These are phyloP conservation scores for Xiphophorus birchmanni DNA, from an alignment of 2,797 vertebrate genomes.

Conservation along the genomic window DNA sequence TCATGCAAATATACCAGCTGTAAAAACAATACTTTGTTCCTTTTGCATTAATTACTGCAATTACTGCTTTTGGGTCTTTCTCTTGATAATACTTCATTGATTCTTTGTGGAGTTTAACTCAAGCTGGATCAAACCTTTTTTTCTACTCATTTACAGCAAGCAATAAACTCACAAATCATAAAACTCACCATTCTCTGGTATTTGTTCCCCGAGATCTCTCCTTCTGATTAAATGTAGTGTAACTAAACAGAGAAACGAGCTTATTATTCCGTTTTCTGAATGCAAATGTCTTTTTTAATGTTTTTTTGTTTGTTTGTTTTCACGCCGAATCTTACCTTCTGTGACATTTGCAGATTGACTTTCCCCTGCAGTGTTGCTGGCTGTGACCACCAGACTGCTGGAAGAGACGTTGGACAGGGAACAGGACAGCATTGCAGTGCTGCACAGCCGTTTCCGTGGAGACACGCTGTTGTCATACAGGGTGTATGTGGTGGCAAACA, in stretches of 20 bases:
- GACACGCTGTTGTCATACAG: slow-evolving; percentile 57
- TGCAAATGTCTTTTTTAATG: not conserved
- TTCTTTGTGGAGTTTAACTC: not conserved
- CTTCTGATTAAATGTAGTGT: slow-evolving; percentile 30
- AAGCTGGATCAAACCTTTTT: not conserved
- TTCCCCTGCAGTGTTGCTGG: slow-evolving; percentile 76
- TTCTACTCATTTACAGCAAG: too few species aligned
- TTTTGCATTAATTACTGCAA: not conserved
- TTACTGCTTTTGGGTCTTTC: not conserved
- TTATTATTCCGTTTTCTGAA: slow-evolving; percentile 10
- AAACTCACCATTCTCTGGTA: slow-evolving; percentile 44
- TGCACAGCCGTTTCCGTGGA: slow-evolving; percentile 61
- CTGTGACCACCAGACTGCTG: slow-evolving; percentile 66
- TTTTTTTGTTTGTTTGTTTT: too few species aligned
- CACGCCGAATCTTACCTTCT: slow-evolving; percentile 33
- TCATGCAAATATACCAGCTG: not conserved
- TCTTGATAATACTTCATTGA: not conserved
- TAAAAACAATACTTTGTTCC: not conserved
- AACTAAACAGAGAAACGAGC: slow-evolving; percentile 25
- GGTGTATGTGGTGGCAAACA: slow-evolving; percentile 65
- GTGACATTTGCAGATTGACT: slow-evolving; percentile 55
- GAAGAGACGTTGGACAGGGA: slow-evolving; percentile 42
- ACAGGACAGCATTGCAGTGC: slow-evolving; percentile 67
- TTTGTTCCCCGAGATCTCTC: slow-evolving; percentile 51
- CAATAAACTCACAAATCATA: not conserved